Percentiles rank a stretch among this genome's conserved stretches.
phyloP scores from a whole-genome alignment of 1,140 invertebrate species.

The Drosophila lowei region DNA sequence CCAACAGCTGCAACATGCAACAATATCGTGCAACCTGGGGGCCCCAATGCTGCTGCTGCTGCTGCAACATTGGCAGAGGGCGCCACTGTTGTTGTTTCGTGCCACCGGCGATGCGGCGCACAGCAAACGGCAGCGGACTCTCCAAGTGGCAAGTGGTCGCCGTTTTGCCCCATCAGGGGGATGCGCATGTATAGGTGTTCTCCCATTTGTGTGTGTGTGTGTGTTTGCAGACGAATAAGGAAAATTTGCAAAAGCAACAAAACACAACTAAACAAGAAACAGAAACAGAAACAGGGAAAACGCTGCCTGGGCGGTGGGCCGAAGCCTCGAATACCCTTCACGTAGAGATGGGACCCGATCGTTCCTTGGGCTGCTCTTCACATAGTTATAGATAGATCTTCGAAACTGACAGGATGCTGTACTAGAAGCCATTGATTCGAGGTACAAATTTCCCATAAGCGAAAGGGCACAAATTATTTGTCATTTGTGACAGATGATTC shows the following conservation, averaged over 20 bases:
- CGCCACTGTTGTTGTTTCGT: constrained; percentile 82
- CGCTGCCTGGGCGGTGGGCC: too few relatives aligned
- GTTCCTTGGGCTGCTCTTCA: too few relatives aligned
- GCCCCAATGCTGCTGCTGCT: constrained; percentile 25
- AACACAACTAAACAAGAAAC: constrained; percentile 39
- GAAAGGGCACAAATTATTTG: too few relatives aligned
- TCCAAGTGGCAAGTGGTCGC: constrained; percentile 48
- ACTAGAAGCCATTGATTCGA: too few relatives aligned
- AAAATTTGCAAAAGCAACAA: constrained; percentile 64
- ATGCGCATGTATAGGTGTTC: constrained; percentile 4
- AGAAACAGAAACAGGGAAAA: constrained; percentile 24
- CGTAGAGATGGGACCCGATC: too few relatives aligned
- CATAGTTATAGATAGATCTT: too few relatives aligned
- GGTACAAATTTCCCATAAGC: too few relatives aligned
- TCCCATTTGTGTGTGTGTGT: too few relatives aligned
- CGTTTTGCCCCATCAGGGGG: constrained; percentile 36
- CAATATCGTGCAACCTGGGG: constrained; percentile 63
- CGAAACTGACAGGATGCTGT: too few relatives aligned
- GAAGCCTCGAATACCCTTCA: too few relatives aligned
- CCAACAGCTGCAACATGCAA: constrained; percentile 78
- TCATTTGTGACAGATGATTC: too few relatives aligned
- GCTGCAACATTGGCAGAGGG: constrained; percentile 82
- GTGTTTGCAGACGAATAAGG: constrained; percentile 23
- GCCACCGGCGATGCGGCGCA: constrained; percentile 79
- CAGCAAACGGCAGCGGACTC: constrained; percentile 56